Evolutionary conservation across 37 sponge, comb jelly and placozoan genomes (phyloP).

Genomic region (Cladorhizidae sp.): DNA sequence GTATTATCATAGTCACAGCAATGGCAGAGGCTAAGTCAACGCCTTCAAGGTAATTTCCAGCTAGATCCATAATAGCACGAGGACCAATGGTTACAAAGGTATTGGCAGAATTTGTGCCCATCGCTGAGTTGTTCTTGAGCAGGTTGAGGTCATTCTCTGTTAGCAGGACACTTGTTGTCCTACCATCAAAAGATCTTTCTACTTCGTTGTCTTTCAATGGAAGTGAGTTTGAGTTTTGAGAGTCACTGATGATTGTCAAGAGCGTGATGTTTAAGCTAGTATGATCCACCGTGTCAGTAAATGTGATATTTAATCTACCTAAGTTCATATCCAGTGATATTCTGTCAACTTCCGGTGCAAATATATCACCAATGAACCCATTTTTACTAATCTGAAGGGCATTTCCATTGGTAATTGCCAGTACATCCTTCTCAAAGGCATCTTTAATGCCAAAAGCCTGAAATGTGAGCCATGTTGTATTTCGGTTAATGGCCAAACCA

Average conservation of each 20-base stretch:
- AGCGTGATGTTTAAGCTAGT: slow-evolving; percentile 32
- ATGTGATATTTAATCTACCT: slow-evolving; percentile 73
- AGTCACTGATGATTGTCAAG: slow-evolving; percentile 39
- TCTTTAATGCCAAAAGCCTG: slow-evolving; percentile 88
- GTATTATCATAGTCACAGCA: slow-evolving; percentile 29
- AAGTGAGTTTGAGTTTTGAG: not conserved
- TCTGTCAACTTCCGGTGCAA: slow-evolving; percentile 48
- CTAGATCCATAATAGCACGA: slow-evolving; percentile 72
- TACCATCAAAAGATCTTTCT: slow-evolving; percentile 58
- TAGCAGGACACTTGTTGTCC: slow-evolving; percentile 23
- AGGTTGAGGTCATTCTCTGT: slow-evolving; percentile 45
- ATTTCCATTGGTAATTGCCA: slow-evolving; percentile 92
- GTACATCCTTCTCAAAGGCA: slow-evolving; percentile 63
- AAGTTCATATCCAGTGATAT: slow-evolving; percentile 72
- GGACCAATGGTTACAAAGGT: slow-evolving; percentile 60
- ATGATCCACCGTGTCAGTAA: slow-evolving; percentile 75
- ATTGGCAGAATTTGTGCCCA: slow-evolving; percentile 51
- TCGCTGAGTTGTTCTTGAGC: slow-evolving; percentile 67
- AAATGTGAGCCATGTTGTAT: slow-evolving; percentile 78
- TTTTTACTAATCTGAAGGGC: slow-evolving; percentile 50
- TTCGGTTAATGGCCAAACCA: slow-evolving; percentile 40
- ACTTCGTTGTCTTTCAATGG: slow-evolving; percentile 6
- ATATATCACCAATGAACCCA: slow-evolving; percentile 55
- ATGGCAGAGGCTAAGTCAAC: slow-evolving; percentile 33
- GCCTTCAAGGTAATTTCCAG: slow-evolving; percentile 58